phyloP scores from a whole-genome alignment of 2,888 invertebrate genomes.

The Tipula unca region DNA sequence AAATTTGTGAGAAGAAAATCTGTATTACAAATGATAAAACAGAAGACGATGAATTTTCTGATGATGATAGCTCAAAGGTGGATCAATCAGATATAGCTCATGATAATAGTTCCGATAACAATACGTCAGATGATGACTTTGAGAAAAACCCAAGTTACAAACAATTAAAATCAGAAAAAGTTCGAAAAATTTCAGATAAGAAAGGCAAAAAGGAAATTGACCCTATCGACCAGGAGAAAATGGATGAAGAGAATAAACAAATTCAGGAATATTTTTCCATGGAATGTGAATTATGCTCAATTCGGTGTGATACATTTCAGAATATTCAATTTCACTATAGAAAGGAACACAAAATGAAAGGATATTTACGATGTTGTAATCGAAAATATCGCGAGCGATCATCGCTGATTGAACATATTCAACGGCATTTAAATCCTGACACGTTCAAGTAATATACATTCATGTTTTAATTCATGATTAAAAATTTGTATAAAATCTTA shows the following conservation, averaged over 20 bases:
- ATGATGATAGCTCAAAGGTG: no score
- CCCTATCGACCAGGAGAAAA: neutral
- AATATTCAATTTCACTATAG: neutral
- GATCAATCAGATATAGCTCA: no score
- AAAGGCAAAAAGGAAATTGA: no score
- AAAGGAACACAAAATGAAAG: neutral
- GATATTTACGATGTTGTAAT: neutral
- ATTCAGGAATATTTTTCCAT: neutral
- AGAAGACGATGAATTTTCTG: no score
- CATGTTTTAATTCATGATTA: no score
- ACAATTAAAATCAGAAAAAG: neutral
- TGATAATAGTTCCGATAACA: no score
- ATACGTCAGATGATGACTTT: neutral
- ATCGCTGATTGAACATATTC: neutral
- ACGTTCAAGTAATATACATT: slow-evolving; percentile 30
- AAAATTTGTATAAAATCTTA: no score
- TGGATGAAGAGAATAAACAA: neutral
- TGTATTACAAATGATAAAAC: no score
- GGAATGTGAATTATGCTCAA: neutral
- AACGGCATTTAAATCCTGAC: neutral
- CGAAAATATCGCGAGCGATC: neutral
- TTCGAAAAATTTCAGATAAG: no score
- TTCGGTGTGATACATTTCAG: neutral
- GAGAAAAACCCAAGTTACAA: no score
- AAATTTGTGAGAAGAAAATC: neutral